Conservation (phyloP, 1,140 invertebrate species). For the Drosophila orosa region DNA sequence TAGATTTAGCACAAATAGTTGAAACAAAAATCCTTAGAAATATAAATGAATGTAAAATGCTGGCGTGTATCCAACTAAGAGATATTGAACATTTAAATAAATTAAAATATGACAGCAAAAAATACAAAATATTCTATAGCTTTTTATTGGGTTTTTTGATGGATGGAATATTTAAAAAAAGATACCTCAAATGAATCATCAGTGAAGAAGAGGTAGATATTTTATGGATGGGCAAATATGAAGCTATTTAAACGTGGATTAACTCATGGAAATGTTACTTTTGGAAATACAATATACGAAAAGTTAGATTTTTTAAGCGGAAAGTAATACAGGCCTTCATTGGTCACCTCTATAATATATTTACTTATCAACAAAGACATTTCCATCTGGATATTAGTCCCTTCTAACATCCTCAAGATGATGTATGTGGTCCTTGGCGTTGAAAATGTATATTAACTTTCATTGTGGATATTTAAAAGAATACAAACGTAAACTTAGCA, state of each 20-base stretch:
- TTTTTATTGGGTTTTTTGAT: background rate
- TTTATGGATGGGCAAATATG: background rate
- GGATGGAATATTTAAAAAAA: background rate
- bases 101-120: constrained; percentile 45
- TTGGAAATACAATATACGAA: background rate
- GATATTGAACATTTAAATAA: constrained; percentile 59
- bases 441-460: no score
- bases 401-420: no score
- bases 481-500: no score
- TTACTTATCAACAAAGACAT: no score
- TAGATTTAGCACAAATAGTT: constrained; percentile 39
- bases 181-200: no score
- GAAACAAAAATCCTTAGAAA: constrained; percentile 32
- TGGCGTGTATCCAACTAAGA: constrained; percentile 40
- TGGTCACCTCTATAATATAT: no score
- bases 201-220: no score
- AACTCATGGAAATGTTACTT: background rate
- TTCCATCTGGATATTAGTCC: no score
- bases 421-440: no score
- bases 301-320: background rate
- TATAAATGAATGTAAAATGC: constrained; percentile 64
- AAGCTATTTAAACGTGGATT: background rate
- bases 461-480: no score
- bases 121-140: background rate
- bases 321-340: no score